Conservation (phyloP, 2,888 invertebrate genomes). For the Clistopyga incitator region DNA sequence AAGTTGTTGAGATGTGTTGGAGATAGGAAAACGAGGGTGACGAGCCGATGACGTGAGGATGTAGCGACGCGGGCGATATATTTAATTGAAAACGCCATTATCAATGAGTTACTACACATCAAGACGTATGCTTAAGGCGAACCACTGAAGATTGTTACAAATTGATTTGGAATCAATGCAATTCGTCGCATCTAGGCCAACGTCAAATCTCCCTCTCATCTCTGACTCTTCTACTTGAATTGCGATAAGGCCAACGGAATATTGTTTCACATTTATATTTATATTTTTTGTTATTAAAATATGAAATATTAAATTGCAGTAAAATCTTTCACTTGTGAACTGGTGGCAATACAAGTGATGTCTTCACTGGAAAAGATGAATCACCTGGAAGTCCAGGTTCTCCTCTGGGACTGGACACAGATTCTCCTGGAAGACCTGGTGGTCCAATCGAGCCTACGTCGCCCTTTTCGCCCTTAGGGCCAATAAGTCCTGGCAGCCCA, state of each 20-base stretch:
- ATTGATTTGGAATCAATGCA: slow-evolving; percentile 77
- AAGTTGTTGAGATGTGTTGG: slow-evolving; percentile 21
- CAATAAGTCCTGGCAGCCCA: slow-evolving; percentile 79
- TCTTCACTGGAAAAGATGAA: not conserved
- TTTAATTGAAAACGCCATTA: slow-evolving; percentile 47
- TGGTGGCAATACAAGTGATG: no score
- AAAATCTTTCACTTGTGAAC: no score
- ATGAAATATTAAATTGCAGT: no score
- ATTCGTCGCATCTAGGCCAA: slow-evolving; percentile 75
- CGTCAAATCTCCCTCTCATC: slow-evolving; percentile 49
- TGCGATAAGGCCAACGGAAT: slow-evolving; percentile 11
- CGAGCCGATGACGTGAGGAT: slow-evolving; percentile 33
- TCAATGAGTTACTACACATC: slow-evolving; percentile 34
- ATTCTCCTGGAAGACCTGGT: slow-evolving; percentile 32
- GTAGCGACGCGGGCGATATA: slow-evolving; percentile 21
- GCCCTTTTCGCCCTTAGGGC: slow-evolving; percentile 80
- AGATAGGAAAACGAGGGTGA: not conserved
- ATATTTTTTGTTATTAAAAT: no score
- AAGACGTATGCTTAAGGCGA: slow-evolving; percentile 22
- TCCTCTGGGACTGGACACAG: slow-evolving; percentile 67
- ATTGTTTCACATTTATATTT: not conserved
- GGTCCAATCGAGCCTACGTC: slow-evolving; percentile 72
- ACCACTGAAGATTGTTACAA: slow-evolving; percentile 71
- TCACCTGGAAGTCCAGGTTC: slow-evolving; percentile 69
- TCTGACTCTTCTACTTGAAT: slow-evolving; percentile 14